Percentiles rank a stretch among this genome's conserved stretches.
Evolutionary conservation across 1,140 invertebrate species (phyloP).

Genomic region (Drosophila willistoni): DNA sequence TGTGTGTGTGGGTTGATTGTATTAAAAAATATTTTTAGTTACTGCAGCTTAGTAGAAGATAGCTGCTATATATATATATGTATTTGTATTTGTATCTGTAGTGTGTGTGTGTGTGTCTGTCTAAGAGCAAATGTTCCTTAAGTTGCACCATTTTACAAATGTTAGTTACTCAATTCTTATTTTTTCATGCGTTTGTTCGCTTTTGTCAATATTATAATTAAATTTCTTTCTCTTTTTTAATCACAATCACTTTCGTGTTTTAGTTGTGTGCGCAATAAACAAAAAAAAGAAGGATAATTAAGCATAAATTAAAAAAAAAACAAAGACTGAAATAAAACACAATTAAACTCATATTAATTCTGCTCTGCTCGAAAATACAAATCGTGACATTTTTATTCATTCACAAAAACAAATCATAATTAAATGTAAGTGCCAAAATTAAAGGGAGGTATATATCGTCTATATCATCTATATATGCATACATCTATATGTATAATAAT

Average conservation of each 20-base stretch:
- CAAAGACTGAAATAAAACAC: constrained; percentile 7
- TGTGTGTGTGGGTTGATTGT: constrained; percentile 1
- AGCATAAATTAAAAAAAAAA: constrained; percentile 35
- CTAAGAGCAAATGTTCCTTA: constrained; percentile 17
- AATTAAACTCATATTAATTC: background rate
- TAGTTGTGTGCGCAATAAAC: constrained; percentile 60
- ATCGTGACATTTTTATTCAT: constrained; percentile 24
- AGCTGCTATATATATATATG: constrained; percentile 1
- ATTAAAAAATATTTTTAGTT: constrained; percentile 1
- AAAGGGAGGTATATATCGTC: constrained; percentile 44
- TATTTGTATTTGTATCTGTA: constrained; percentile 37
- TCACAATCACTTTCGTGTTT: constrained; percentile 73
- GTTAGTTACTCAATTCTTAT: constrained; percentile 30
- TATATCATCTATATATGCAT: background rate
- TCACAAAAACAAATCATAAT: constrained; percentile 61
- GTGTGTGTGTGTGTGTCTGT: constrained; percentile 18
- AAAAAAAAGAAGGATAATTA: constrained; percentile 9
- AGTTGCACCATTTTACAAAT: constrained; percentile 66
- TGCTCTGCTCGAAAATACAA: background rate
- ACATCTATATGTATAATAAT: background rate
- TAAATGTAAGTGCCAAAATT: constrained; percentile 46
- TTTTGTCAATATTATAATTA: background rate
- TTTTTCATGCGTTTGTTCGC: background rate
- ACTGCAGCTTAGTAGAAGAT: constrained; percentile 3
- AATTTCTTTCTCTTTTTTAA: constrained; percentile 54